Evolutionary conservation across 2,113 vertebrate species (phyloP), one percentile per base, ranked within the genome.

Genomic region (Mastomys natalensis): DNA sequence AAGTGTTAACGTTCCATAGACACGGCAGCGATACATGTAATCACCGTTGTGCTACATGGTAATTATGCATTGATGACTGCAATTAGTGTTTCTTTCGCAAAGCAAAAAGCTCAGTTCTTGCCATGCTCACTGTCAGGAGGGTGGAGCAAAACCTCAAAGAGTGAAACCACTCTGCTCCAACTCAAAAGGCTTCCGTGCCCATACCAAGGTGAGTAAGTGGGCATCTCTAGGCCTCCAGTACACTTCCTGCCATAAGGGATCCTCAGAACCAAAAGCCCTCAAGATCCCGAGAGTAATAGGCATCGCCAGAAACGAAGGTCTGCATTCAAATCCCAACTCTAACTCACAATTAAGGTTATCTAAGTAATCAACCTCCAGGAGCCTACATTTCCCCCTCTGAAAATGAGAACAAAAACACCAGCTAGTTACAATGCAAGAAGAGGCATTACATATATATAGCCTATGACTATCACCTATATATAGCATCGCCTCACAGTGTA

Each of bases 1-100:
- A 13, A n/a, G 87, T 72, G 90, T 11, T 45, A 37, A 62, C 87
- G 88, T 88, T 58, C 34, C 58, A 87, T 29, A 48, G 81, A 92
- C 95, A 92, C 43, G 51, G 70, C 78, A 85, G 34, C 10, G 90
- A 97, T 93, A 93, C 0, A 1, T 85, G 68, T 90, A 94, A 97
- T 97, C 84, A 76, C 86, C 74, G 40, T 13, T 40, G 84, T 19
- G 70, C 93, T 88, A 26, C 9, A 15, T 26, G 34, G 45, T 92
- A 81, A 97, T 97, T 96, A 97, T 8, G 24, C 51, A 58, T 70
- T 91, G 96, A 97, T 86, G 80, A 95, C 7, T 90, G 53, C 93
- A 97, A 97, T 97, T 97, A 97, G 85, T 51, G 85, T 90, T 95
- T 88, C 85, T 93, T 95, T 77, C 53, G 31, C 60, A 55, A 34